These are phyloP conservation scores for Fregetta grallaria DNA, from an alignment of 2,113 vertebrate genomes.

Conservation along the genomic window DNA sequence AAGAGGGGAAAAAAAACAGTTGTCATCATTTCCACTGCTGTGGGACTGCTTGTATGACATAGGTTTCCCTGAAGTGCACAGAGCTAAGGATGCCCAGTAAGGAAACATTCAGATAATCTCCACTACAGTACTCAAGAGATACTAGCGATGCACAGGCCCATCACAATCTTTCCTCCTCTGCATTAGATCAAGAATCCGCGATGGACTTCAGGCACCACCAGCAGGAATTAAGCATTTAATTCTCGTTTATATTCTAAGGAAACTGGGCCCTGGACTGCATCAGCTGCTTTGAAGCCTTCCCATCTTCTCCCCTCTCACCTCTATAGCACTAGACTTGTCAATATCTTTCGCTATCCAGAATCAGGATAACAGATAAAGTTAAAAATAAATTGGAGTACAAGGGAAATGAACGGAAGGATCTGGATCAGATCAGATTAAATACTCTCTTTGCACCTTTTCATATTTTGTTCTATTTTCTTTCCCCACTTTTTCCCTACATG, in stretches of 20 bases:
- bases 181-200: rapidly evolving
- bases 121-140: background rate
- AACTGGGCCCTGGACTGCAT: background rate
- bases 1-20: background rate
- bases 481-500: background rate
- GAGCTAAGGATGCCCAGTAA: background rate
- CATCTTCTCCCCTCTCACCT: background rate
- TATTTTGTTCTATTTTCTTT: background rate
- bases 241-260: background rate
- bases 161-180: background rate
- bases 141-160: background rate
- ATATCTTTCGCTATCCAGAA: background rate
- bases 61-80: background rate
- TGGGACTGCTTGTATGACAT: background rate
- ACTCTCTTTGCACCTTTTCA: background rate
- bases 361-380: background rate
- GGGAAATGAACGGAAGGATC: background rate
- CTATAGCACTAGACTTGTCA: background rate
- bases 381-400: background rate
- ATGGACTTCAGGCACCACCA: background rate
- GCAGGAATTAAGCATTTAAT: slow-evolving; percentile 11
- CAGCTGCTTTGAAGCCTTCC: background rate
- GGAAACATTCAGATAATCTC: background rate
- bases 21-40: background rate
- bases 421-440: background rate